A percentile compares a stretch with the other conserved stretches of the same genome.
phyloP scores from a whole-genome alignment of 2,797 vertebrate species.

The Champsocephalus gunnari region DNA sequence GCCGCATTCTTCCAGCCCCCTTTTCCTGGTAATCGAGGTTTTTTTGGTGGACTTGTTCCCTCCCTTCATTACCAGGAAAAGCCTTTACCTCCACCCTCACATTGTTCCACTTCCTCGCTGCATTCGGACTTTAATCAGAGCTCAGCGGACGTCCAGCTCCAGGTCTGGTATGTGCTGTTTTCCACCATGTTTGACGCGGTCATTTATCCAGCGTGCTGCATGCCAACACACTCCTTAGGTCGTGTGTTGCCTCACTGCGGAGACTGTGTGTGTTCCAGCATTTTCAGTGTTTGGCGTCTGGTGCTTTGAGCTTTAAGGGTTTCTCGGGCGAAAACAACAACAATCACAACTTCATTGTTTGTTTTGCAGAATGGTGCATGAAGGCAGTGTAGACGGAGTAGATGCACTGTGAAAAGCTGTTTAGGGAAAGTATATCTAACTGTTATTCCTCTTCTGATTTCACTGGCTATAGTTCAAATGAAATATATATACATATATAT shows the following conservation, averaged over 20 bases:
- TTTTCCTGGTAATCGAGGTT: constrained; percentile 14
- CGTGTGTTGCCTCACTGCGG: constrained; percentile 14
- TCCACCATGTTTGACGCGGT: background rate
- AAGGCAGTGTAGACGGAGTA: background rate
- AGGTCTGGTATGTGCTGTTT: constrained; percentile 61
- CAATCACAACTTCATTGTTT: background rate
- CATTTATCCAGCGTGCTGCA: constrained; percentile 21
- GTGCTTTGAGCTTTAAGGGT: background rate
- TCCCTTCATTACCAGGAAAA: constrained; percentile 49
- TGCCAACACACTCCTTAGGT: constrained; percentile 15
- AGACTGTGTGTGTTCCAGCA: background rate
- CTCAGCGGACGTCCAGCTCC: constrained; percentile 27
- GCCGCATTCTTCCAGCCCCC: constrained; percentile 60
- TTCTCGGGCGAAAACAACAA: constrained; percentile 4
- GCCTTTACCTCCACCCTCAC: constrained; percentile 43
- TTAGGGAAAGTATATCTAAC: background rate
- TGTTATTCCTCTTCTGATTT: background rate
- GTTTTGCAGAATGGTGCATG: background rate
- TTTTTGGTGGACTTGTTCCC: constrained; percentile 35
- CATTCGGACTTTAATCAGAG: constrained; percentile 27
- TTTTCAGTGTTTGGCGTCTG: constrained; percentile 19
- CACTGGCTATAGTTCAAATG: background rate
- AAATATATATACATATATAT: background rate
- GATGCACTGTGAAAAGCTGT: background rate
- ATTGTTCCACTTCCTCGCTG: constrained; percentile 45